phyloP scores from a whole-genome alignment of 2,888 invertebrate genomes.

The Disparrhopalites patrizii region DNA sequence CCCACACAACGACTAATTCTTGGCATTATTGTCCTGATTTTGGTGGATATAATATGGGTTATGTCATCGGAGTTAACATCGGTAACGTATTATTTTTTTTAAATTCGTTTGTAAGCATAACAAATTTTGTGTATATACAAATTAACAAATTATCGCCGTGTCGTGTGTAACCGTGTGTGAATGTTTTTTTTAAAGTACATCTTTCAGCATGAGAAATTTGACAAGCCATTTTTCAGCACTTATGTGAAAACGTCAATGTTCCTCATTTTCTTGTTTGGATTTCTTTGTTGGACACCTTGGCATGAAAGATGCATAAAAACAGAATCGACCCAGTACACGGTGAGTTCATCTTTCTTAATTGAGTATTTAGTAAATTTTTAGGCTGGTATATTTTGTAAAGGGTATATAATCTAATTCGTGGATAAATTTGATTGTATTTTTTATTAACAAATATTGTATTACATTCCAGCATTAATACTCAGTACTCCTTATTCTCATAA shows the following conservation, averaged over 20 bases:
- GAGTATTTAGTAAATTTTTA: too few relatives aligned
- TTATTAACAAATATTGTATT: too few relatives aligned
- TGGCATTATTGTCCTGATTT: slow-evolving; percentile 77
- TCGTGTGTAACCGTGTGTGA: slow-evolving; percentile 5
- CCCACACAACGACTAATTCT: slow-evolving; percentile 66
- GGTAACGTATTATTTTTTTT: slow-evolving; percentile 59
- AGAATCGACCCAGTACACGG: slow-evolving; percentile 66
- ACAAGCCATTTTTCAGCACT: slow-evolving; percentile 93
- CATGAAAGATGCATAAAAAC: slow-evolving; percentile 70
- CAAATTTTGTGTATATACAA: not conserved
- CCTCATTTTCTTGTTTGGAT: slow-evolving; percentile 81
- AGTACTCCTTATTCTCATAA: too few relatives aligned
- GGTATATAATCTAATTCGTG: too few relatives aligned
- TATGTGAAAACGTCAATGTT: slow-evolving; percentile 94
- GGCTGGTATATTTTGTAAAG: too few relatives aligned
- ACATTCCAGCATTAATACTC: too few relatives aligned
- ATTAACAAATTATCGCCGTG: slow-evolving; percentile 2
- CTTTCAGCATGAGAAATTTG: slow-evolving; percentile 75
- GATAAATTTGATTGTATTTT: too few relatives aligned
- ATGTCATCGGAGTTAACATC: slow-evolving; percentile 90
- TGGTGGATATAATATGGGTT: slow-evolving; percentile 95
- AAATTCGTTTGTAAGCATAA: not conserved
- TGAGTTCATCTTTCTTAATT: too few relatives aligned
- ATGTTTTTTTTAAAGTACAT: slow-evolving; percentile 66
- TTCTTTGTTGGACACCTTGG: slow-evolving; percentile 86